These are phyloP conservation scores for Rhynchonycteris naso DNA, from an alignment of 2,797 vertebrate species.

Conservation along the genomic window DNA sequence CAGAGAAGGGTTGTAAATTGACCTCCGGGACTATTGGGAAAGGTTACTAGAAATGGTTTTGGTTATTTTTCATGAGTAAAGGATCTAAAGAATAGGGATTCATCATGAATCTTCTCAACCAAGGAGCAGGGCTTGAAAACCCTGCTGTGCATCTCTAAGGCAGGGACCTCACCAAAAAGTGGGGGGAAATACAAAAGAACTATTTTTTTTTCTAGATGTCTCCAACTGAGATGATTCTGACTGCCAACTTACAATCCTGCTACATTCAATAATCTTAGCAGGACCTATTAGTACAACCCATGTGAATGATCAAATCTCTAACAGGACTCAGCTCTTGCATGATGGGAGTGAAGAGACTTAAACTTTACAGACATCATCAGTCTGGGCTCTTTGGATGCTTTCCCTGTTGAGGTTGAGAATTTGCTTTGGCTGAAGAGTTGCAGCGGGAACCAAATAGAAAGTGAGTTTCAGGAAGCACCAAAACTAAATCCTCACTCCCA, in stretches of 20 bases:
- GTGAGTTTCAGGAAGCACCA: conserved; percentile 19
- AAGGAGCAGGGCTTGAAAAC: not conserved
- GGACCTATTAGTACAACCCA: not conserved
- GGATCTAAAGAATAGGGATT: not conserved
- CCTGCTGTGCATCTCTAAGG: not conserved
- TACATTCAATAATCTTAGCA: not conserved
- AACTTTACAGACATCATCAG: not conserved
- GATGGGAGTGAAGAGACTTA: not conserved
- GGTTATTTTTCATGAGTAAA: not conserved
- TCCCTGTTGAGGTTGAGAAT: not conserved
- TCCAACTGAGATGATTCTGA: not conserved
- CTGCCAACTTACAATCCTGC: not conserved
- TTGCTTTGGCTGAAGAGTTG: not conserved
- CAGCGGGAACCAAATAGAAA: conserved; percentile 38
- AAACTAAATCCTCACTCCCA: not conserved
- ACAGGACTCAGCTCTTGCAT: not conserved
- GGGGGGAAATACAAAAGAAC: not conserved
- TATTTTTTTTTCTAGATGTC: not conserved
- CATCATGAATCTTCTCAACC: not conserved
- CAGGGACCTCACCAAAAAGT: not conserved
- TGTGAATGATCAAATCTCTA: not conserved
- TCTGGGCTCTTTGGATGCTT: not conserved
- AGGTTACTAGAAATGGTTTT: not conserved
- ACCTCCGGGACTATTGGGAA: not conserved
- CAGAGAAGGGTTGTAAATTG: not conserved